Conservation (phyloP, 2,888 invertebrate species). For the Pristionchus arcanus region DNA sequence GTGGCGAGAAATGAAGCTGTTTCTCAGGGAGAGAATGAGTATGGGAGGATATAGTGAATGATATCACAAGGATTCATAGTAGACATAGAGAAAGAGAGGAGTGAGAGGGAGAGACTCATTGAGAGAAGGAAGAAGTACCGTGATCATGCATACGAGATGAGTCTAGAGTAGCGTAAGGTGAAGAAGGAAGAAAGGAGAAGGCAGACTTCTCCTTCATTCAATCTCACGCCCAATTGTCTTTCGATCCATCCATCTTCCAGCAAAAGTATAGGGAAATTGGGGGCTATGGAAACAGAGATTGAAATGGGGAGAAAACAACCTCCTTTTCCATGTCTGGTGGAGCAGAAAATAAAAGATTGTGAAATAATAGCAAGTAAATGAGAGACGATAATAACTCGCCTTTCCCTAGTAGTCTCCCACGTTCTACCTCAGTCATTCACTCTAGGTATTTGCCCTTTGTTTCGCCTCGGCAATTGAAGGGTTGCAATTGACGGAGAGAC, state of each 20-base stretch:
- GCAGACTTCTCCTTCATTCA: not conserved
- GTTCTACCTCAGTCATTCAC: not conserved
- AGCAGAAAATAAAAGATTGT: no score
- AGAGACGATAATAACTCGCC: not conserved
- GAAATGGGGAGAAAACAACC: not conserved
- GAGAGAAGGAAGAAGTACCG: constrained; percentile 17
- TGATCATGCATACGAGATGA: constrained; percentile 43
- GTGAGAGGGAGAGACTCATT: constrained; percentile 40
- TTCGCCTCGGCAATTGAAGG: constrained; percentile 17
- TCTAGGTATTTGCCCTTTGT: constrained; percentile 39
- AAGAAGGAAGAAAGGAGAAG: not conserved
- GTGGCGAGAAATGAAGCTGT: not conserved
- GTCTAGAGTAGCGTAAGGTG: constrained; percentile 9
- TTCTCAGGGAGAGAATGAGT: not conserved
- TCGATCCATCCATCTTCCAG: not conserved
- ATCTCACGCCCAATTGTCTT: constrained; percentile 6
- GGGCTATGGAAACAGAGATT: not conserved
- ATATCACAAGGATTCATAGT: constrained; percentile 3
- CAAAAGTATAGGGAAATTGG: not conserved
- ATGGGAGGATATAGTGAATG: not conserved
- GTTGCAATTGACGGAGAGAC: constrained; percentile 42
- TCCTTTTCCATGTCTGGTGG: no score
- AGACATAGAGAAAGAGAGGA: constrained; percentile 14
- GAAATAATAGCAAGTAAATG: no score
- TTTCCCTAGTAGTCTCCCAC: not conserved